Conservation (phyloP, 1,140 invertebrate genomes). For the Aphidius gifuensis region DNA sequence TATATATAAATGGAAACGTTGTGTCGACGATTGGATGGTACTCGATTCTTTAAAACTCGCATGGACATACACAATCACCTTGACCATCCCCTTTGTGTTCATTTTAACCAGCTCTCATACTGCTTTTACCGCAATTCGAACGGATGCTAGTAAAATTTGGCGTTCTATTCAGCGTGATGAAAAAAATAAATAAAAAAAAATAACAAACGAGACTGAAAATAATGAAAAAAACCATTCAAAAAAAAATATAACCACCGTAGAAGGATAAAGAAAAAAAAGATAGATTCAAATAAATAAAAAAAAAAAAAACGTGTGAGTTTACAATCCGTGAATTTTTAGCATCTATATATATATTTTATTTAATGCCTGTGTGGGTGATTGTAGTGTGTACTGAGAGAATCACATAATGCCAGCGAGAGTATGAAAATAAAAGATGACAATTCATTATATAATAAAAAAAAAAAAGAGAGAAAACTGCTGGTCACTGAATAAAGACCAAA, state of each 20-base stretch:
- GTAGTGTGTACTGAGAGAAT: neutral
- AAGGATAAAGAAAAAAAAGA: neutral
- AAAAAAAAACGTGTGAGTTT: neutral
- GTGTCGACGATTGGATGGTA: conserved; percentile 14
- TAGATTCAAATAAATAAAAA: neutral
- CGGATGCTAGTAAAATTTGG: conserved; percentile 13
- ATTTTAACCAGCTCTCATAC: conserved; percentile 4
- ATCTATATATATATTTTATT: neutral
- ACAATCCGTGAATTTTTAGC: conserved; percentile 7
- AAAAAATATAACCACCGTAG: conserved; percentile 3
- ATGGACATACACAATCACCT: neutral
- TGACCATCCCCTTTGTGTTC: conserved; percentile 14
- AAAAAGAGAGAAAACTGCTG: too few relatives aligned
- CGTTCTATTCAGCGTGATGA: conserved; percentile 7
- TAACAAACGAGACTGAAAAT: neutral
- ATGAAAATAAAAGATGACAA: too few relatives aligned
- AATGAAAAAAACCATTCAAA: conserved; percentile 1
- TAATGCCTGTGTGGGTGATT: neutral
- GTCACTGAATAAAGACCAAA: too few relatives aligned
- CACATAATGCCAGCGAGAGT: too few relatives aligned
- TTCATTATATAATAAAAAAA: too few relatives aligned
- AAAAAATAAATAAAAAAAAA: conserved; percentile 7
- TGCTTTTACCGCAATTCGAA: conserved; percentile 16
- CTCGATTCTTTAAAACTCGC: conserved; percentile 2
- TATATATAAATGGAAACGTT: conserved; percentile 17